Evolutionary conservation across 2,888 invertebrate species (phyloP).

Genomic region (Chrysolina haemoptera): DNA sequence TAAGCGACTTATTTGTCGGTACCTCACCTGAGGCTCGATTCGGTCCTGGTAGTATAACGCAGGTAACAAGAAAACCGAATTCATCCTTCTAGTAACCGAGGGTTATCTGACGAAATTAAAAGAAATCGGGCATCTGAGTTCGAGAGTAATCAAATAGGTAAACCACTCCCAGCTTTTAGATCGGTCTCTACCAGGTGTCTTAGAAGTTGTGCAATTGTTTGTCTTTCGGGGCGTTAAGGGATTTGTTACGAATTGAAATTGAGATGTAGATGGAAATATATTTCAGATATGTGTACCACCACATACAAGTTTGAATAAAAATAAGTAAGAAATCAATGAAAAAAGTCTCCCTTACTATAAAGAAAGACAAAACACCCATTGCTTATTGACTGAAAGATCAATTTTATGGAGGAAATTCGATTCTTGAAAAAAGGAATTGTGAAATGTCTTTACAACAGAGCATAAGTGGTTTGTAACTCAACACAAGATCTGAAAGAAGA

Average conservation of each 20-base stretch:
- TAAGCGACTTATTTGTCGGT: too few species aligned
- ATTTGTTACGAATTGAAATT: not conserved
- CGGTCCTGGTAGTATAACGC: conserved; percentile 4
- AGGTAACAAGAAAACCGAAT: conserved; percentile 20
- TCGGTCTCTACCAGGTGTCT: conserved; percentile 20
- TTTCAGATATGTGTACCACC: not conserved
- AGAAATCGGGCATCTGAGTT: conserved; percentile 20
- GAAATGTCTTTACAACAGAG: too few species aligned
- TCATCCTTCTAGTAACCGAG: conserved; percentile 16
- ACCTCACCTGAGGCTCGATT: too few species aligned
- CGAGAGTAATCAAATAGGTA: conserved; percentile 20
- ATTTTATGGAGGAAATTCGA: too few species aligned
- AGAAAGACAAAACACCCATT: too few species aligned
- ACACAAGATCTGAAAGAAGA: too few species aligned
- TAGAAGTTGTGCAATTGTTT: conserved; percentile 20
- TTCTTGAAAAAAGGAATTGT: too few species aligned
- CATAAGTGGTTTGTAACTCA: too few species aligned
- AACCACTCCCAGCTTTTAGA: conserved; percentile 24
- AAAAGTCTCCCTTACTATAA: too few species aligned
- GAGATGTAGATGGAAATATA: not conserved
- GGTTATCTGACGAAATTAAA: conserved; percentile 23
- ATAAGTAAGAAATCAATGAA: too few species aligned
- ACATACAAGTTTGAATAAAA: not conserved
- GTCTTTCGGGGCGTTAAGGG: not conserved
- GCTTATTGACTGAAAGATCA: too few species aligned